Conservation (phyloP, 2,113 vertebrate genomes). For the Arizona elegans region DNA sequence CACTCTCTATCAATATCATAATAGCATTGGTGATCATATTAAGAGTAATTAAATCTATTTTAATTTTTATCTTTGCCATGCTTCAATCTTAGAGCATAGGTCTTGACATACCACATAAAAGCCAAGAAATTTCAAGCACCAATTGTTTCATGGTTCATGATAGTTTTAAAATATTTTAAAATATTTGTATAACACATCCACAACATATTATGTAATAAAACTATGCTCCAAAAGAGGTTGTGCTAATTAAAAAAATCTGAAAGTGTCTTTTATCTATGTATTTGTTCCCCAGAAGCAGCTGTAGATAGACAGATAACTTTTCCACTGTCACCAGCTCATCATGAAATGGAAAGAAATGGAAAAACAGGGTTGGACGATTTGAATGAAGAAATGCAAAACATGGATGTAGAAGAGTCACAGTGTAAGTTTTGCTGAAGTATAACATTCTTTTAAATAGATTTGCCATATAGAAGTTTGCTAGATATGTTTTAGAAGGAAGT, state of each 20-base stretch:
- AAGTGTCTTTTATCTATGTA: background rate
- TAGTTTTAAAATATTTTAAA: background rate
- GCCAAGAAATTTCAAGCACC: background rate
- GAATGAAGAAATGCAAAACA: slow-evolving; percentile 92
- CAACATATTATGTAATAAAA: background rate
- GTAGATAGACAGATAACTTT: slow-evolving; percentile 95
- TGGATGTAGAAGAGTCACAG: slow-evolving; percentile 93
- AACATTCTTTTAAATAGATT: background rate
- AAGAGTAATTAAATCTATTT: background rate
- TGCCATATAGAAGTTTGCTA: background rate
- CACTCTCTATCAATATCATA: background rate
- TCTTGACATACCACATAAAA: background rate
- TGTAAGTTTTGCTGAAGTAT: slow-evolving; percentile 71
- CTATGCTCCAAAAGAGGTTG: background rate
- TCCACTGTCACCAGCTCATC: slow-evolving; percentile 87
- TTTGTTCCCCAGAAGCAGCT: slow-evolving; percentile 81
- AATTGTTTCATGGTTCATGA: background rate
- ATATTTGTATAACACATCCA: background rate
- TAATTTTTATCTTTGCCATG: background rate
- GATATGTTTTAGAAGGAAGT: background rate
- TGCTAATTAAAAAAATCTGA: background rate
- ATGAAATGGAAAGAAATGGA: slow-evolving; percentile 91
- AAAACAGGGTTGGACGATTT: slow-evolving; percentile 84
- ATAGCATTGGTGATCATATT: background rate
- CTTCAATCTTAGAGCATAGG: background rate